Evolutionary conservation across 2,113 vertebrate genomes (phyloP), one percentile per base, ranked within the genome.

Genomic region (Alaudala cheleensis): DNA sequence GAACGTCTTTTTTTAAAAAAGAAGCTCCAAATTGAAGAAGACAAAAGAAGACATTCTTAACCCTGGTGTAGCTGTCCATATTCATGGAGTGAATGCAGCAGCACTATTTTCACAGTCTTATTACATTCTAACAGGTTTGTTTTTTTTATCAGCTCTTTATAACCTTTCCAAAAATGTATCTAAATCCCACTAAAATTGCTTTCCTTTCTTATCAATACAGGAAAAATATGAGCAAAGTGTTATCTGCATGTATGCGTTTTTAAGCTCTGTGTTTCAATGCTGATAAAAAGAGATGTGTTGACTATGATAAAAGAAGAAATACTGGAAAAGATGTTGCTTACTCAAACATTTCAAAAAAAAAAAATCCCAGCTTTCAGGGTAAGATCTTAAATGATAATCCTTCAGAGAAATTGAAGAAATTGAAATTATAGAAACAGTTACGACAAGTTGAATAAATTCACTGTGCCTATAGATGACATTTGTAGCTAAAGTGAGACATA

Each of bases 231-330:
- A 51, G 47, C 0, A 0, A 78, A 53, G 16, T 37, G 28, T 86
- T 81, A 70, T 77, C 66, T 77, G 12, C 2, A 1, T 88, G 74
- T 80, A 69, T 51, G 33, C 60, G 47, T 69, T 94, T 95, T 96
- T 78, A 94, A 95, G 76, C 72, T 90, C 65, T 70, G 53, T 92
- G 73, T 92, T 96, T 92, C 86, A 40, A 34, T 58, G 26, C 21
- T 89, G 94, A 95, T 96, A 96, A 92, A 60, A 31, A 69, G 79
- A 95, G 86, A 96, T 95, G 26, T 5, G 14, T 40, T 77, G 42
- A 33, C n/a, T 93, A 21, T 45, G 81, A 95, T 88, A 90, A 95
- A 93, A 91, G n/a, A 54, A 84, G 47, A 94, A 93, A 92, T 77
- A 69, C n/a, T 74, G 47, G 33, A 88, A 92, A 97, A 80, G 5